phyloP scores from a whole-genome alignment of 2,797 vertebrate species.

The Notolepis coatsorum region DNA sequence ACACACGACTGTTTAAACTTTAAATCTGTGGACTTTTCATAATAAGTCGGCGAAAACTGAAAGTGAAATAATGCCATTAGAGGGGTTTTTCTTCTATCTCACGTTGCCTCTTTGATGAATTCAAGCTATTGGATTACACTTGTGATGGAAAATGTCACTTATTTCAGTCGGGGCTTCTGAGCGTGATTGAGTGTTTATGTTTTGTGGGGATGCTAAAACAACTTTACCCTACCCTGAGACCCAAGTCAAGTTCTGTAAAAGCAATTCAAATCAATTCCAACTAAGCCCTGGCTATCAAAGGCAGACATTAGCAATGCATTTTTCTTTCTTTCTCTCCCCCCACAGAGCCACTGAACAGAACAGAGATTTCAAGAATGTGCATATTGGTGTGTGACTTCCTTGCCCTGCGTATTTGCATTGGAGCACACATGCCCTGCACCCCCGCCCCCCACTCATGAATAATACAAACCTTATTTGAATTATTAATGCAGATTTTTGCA shows the following conservation, averaged over 20 bases:
- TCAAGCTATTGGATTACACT: no score
- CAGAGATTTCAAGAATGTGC: slow-evolving; percentile 1
- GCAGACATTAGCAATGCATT: slow-evolving; percentile 14
- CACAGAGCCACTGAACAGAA: no score
- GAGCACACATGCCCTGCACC: slow-evolving; percentile 24
- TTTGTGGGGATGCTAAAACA: slow-evolving; percentile 6
- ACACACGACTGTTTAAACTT: slow-evolving; percentile 62
- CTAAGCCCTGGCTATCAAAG: background rate
- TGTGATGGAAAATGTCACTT: slow-evolving; percentile 50
- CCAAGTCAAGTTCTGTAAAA: background rate
- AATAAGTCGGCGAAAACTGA: slow-evolving; percentile 55
- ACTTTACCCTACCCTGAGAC: slow-evolving; percentile 22
- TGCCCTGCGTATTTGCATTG: slow-evolving; percentile 10
- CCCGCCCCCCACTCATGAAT: slow-evolving; percentile 65
- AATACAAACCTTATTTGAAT: slow-evolving; percentile 71
- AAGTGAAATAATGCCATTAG: slow-evolving; percentile 22
- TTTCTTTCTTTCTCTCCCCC: no score
- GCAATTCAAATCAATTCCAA: background rate
- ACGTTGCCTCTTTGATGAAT: no score
- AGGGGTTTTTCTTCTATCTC: slow-evolving; percentile 43
- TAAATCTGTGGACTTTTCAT: slow-evolving; percentile 51
- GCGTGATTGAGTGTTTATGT: slow-evolving; percentile 15
- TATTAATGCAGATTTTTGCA: slow-evolving; percentile 82
- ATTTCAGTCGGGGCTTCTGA: no score
- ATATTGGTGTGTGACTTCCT: no score